Percentiles rank a stretch among this genome's conserved stretches.
Evolutionary conservation across 1,140 invertebrate genomes (phyloP).

Genomic region (Caenorhabditis tropicalis): DNA sequence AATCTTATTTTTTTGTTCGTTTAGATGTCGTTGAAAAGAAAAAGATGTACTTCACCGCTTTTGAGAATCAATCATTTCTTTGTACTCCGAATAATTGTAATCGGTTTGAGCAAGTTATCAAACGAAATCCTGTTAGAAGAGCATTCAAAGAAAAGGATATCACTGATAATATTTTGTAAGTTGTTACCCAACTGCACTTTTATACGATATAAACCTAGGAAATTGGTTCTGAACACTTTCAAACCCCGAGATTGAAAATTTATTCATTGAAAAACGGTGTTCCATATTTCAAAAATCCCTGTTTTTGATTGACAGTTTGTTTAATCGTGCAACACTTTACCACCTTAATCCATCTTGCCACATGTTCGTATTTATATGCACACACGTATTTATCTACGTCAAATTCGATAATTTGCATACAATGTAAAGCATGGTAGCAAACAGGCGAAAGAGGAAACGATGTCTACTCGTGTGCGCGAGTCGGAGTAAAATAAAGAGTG

Average conservation of each 20-base stretch:
- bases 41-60: slow-evolving; percentile 19
- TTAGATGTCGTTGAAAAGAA: not conserved
- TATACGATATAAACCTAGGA: not conserved
- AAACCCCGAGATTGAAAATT: too few relatives aligned
- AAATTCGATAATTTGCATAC: slow-evolving; percentile 44
- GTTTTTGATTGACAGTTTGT: not conserved
- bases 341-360: slow-evolving; percentile 6
- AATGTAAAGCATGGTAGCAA: slow-evolving; percentile 42
- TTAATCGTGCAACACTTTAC: not conserved
- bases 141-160: not conserved
- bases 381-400: slow-evolving; percentile 13
- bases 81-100: slow-evolving; percentile 9
- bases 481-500: not conserved
- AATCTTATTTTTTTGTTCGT: not conserved
- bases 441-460: slow-evolving; percentile 14
- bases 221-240: not conserved
- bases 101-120: not conserved
- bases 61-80: slow-evolving; percentile 1
- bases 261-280: too few relatives aligned
- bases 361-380: slow-evolving; percentile 4
- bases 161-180: not conserved
- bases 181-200: too few relatives aligned
- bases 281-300: too few relatives aligned
- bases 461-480: slow-evolving; percentile 25
- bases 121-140: not conserved